phyloP scores from a whole-genome alignment of 2,113 vertebrate species.

The Siniperca knerii region DNA sequence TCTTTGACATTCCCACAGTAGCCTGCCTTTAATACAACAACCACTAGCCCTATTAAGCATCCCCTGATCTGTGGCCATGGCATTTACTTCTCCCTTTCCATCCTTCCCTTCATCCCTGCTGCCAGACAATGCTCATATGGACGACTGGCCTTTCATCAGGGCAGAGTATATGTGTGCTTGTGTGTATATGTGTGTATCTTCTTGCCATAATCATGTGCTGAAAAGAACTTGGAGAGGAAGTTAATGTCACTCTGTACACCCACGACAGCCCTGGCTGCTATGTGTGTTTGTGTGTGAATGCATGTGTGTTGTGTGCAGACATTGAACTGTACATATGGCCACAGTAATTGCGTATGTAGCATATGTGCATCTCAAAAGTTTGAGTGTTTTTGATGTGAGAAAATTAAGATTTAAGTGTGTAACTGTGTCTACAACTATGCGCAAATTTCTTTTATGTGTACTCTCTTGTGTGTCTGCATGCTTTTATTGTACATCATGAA shows the following conservation, averaged over 20 bases:
- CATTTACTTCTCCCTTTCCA: constrained; percentile 58
- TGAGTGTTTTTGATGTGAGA: not conserved
- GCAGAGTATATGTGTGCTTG: constrained; percentile 14
- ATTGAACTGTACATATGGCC: not conserved
- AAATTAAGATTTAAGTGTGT: not conserved
- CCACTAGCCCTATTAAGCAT: constrained; percentile 57
- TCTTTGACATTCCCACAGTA: constrained; percentile 55
- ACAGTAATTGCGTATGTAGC: not conserved
- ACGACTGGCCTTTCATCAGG: constrained; percentile 60
- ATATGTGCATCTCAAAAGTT: not conserved
- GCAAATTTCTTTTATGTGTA: not conserved
- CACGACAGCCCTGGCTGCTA: not conserved
- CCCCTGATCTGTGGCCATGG: constrained; percentile 68
- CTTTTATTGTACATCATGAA: not conserved
- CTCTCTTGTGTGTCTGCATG: not conserved
- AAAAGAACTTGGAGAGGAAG: constrained; percentile 33
- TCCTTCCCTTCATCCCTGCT: constrained; percentile 30
- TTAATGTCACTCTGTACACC: constrained; percentile 46
- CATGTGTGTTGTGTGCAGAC: not conserved
- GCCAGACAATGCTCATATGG: constrained; percentile 55
- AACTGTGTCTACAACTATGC: not conserved
- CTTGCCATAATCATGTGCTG: constrained; percentile 16
- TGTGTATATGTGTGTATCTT: constrained; percentile 24
- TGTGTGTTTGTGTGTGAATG: not conserved
- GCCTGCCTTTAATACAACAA: constrained; percentile 57